Percentiles rank a stretch among this genome's conserved stretches.
phyloP scores from a whole-genome alignment of 2,113 vertebrate species.

The Trichomycterus rosablanca region DNA sequence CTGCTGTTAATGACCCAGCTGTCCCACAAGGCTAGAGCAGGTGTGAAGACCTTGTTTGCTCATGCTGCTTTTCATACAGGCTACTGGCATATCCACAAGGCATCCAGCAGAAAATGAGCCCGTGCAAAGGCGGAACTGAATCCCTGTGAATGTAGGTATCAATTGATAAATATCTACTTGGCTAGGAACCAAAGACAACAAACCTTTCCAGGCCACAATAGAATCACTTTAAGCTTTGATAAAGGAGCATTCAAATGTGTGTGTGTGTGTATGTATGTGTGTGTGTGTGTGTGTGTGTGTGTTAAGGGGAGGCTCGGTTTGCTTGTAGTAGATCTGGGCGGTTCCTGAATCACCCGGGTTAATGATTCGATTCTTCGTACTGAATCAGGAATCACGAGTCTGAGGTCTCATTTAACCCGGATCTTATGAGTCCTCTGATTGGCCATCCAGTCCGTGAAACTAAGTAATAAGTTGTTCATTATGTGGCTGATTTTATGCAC shows the following conservation, averaged over 20 bases:
- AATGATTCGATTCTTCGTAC: no score
- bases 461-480: no score
- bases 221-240: slow-evolving; percentile 30
- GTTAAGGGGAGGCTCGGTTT: no score
- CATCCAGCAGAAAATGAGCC: slow-evolving; percentile 21
- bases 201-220: slow-evolving; percentile 27
- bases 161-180: slow-evolving; percentile 38
- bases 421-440: no score
- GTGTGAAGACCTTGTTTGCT: slow-evolving; percentile 21
- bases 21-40: slow-evolving; percentile 24
- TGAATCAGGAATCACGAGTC: no score
- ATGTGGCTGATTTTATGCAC: no score
- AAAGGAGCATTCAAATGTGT: slow-evolving; percentile 12
- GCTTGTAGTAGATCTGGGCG: no score
- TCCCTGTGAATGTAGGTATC: slow-evolving; percentile 38
- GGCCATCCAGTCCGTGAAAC: no score
- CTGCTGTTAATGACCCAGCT: slow-evolving; percentile 12
- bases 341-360: no score
- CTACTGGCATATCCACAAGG: slow-evolving; percentile 7
- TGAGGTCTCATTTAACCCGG: no score
- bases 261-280: slow-evolving; percentile 21
- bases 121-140: slow-evolving; percentile 27
- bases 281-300: no score
- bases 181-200: slow-evolving; percentile 38
- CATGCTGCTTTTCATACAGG: not conserved